Base-by-base conservation (phyloP, 2,888 invertebrate species). In the Cataglyphis altisquamis region DNA sequence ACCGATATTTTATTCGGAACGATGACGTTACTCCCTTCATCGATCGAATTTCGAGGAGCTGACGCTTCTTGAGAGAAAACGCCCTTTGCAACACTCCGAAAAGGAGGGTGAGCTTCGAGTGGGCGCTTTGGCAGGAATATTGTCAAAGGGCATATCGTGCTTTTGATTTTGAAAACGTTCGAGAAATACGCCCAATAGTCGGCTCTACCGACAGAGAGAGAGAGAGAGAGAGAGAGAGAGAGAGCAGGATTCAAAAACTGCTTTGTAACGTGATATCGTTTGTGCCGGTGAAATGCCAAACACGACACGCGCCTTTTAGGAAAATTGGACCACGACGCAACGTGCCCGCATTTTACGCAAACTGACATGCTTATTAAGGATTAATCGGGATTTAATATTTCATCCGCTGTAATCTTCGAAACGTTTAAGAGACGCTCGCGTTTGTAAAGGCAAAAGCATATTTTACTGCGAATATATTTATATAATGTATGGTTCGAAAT, bases 201-300 rank as follows among this genome's bases (percentile, higher is more conserved):
- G 15, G 73, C 68, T 68, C 68, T 60, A 55, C 29, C 32, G 25
- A 88, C 32, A 60, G 41, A 60, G 73, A 87, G 66, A 57, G 64
- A 25, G 5, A n/a, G 48, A 18, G 48, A 32, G 32, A 29, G 48
- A 25, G 45, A 48, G n/a, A 67, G 9, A 32, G 3, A 15, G 3
- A 15, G 85, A 83, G 90, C 36, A 63, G 21, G 36, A 48, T 29
- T 62, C 68, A 39, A 85, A 85, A 83, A 90, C 87, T 85, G 87
- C 89, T 89, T 88, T 87, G 88, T 89, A 89, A 90, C 85, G 81
- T 66, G 84, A 83, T 87, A 90, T 84, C 87, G 32, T 45, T 45
- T 70, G 52, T 55, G 64, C 18, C 15, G 6, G 63, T 29, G n/a
- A 75, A 75, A 63, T 15, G 32, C 15, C 39, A 6, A 32, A 21